Conservation (phyloP, 1,140 invertebrate species). For the Calosoma granatense region DNA sequence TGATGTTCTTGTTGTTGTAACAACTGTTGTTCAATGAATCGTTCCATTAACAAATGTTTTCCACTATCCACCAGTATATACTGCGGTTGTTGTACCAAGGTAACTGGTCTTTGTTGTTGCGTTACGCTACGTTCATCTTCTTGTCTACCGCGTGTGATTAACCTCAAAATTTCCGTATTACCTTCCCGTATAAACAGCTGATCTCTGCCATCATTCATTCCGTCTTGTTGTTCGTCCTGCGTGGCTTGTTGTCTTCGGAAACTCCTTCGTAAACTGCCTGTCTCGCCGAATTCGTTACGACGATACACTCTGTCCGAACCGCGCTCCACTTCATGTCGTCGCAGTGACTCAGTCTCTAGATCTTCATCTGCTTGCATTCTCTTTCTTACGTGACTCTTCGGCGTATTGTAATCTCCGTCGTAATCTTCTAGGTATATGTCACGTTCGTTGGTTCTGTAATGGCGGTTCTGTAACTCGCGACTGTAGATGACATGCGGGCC, state of each 20-base stretch:
- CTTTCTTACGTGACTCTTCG: background rate
- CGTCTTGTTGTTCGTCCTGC: constrained; percentile 17
- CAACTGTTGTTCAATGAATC: constrained; percentile 71
- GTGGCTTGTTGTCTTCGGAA: constrained; percentile 26
- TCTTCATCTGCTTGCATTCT: constrained; percentile 20
- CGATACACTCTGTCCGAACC: constrained; percentile 53
- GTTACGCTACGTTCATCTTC: constrained; percentile 51
- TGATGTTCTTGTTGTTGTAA: constrained; percentile 28
- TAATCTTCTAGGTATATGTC: constrained; percentile 46
- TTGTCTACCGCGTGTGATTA: constrained; percentile 60
- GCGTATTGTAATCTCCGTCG: constrained; percentile 37
- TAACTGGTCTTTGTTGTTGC: constrained; percentile 31
- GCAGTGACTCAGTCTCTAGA: constrained; percentile 55
- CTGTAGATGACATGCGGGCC: constrained; percentile 43
- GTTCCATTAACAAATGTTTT: constrained; percentile 66
- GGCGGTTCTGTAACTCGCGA: constrained; percentile 38
- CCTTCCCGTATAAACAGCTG: constrained; percentile 71
- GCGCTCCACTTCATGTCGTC: constrained; percentile 61
- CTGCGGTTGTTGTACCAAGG: constrained; percentile 37
- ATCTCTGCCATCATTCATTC: constrained; percentile 40
- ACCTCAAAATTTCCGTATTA: constrained; percentile 66
- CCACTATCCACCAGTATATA: constrained; percentile 55
- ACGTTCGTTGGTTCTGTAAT: constrained; percentile 22
- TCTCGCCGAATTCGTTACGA: constrained; percentile 23
- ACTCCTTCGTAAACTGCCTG: constrained; percentile 23